Conservation (phyloP, 2,797 vertebrate species). For the Oreochromis grahami region DNA sequence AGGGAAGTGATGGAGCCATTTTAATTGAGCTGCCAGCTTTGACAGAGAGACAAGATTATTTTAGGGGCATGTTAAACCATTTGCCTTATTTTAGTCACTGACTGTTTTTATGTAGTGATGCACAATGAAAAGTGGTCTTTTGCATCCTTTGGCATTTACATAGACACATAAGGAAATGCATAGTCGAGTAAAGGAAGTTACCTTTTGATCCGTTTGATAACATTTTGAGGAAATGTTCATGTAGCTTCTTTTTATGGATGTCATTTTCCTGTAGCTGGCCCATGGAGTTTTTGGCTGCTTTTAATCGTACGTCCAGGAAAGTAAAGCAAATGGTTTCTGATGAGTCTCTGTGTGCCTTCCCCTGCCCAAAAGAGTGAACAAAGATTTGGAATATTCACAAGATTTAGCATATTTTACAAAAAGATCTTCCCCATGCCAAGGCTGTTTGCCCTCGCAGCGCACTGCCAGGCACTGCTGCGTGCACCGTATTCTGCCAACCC, state of each 20-base stretch:
- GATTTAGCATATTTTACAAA: conserved; percentile 39
- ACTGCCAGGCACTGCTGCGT: conserved; percentile 11
- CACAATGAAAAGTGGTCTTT: neutral
- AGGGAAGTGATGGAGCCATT: neutral
- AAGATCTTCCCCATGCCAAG: conserved; percentile 16
- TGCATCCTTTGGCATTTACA: neutral
- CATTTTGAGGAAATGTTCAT: neutral
- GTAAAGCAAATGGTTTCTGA: conserved; percentile 22
- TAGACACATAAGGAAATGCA: neutral
- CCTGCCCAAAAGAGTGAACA: conserved; percentile 4
- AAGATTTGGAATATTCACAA: conserved; percentile 28
- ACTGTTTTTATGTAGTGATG: neutral
- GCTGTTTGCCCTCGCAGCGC: conserved; percentile 30
- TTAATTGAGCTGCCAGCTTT: conserved; percentile 30
- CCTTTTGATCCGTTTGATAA: neutral
- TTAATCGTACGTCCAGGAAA: neutral
- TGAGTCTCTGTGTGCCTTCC: conserved; percentile 4
- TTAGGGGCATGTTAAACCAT: neutral
- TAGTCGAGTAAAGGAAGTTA: neutral
- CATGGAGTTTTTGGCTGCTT: neutral
- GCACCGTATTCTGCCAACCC: conserved; percentile 16
- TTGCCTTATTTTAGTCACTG: neutral
- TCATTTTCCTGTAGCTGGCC: neutral
- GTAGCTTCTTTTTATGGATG: neutral
- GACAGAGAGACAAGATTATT: conserved; percentile 18